Evolutionary conservation across 2,797 vertebrate species (phyloP).

Genomic region (Myripristis murdjan): DNA sequence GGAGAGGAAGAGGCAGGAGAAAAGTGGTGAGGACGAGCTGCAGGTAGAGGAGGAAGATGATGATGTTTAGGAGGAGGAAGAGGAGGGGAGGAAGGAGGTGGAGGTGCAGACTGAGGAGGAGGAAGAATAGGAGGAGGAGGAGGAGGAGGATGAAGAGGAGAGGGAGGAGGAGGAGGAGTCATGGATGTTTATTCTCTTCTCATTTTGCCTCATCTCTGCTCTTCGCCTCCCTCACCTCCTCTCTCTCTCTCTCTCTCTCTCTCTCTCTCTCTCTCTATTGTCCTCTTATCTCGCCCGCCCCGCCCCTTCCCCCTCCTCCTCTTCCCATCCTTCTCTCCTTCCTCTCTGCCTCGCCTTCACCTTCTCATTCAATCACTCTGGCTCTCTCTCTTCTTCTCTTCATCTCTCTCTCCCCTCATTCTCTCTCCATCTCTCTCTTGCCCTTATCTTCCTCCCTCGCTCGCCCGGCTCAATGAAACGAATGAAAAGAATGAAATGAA

Average conservation of each 20-base stretch:
- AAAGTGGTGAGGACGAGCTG: conserved; percentile 7
- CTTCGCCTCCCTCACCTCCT: no score
- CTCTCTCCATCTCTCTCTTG: not conserved
- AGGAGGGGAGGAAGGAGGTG: not conserved
- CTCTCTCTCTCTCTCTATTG: not conserved
- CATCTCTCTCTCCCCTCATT: not conserved
- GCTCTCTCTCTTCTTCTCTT: not conserved
- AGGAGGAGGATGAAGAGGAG: not conserved
- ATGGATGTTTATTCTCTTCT: not conserved
- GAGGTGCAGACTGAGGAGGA: not conserved
- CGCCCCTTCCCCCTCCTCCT: not conserved
- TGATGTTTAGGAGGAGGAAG: not conserved
- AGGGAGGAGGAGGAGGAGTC: not conserved
- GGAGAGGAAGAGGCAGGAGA: not conserved
- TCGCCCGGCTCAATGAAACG: no score
- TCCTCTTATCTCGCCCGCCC: no score
- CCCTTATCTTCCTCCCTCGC: not conserved
- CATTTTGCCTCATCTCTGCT: no score
- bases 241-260: no score
- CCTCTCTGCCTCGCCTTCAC: no score
- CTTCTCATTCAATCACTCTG: no score
- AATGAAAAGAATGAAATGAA: no score
- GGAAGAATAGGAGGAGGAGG: no score
- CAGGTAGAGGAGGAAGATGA: not conserved
- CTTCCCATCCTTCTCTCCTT: no score